Evolutionary conservation across 2,888 invertebrate species (phyloP), one percentile per base, ranked within the genome.

Genomic region (Pyrochroa serraticornis): DNA sequence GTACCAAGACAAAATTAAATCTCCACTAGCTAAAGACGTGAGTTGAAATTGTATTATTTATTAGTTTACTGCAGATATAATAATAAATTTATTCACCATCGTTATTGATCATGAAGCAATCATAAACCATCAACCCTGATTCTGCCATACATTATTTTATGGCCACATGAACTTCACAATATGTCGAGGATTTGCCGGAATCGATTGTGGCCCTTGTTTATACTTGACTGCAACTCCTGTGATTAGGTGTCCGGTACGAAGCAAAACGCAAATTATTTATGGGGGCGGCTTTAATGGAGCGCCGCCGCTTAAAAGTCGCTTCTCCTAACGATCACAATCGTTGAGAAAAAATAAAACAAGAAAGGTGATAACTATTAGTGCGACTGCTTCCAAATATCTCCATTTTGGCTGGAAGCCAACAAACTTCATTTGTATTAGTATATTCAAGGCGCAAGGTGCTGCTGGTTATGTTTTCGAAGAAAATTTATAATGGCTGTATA

Each of bases 71-170:
- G 46, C 44, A 38, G 38, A 38, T 38, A 44, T 51, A 48, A 48
- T 48, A 54, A 55, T 43, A 30, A 36, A 57, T 46, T 57, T 57
- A 51, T 50, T 51, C 51, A 57, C 49, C 46, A 56, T 39, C 12
- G 37, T 57, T 57, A 51, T 57, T 45, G 51, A 39, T 46, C 51
- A 51, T 57, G 45, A 51, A 57, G 51, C 41, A 35, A 42, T 7
- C 32, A 42, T 42, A 57, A 57, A 57, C 36, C 57, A 57, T 46
- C 57, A 36, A 47, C 42, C 42, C 42, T 39, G 46, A 45, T 46
- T 45, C 45, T 35, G 51, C 32, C 48, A 8, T 52, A 43, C 43
- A 45, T 13, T 38, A 39, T 39, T 52, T 52, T 52, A 52, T 45
- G 31, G 44, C 43, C 36, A 22, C 44, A 22, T 50, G 33, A 50